Evolutionary conservation across 2,888 invertebrate genomes (phyloP).

Genomic region (Hydriomena furcata): DNA sequence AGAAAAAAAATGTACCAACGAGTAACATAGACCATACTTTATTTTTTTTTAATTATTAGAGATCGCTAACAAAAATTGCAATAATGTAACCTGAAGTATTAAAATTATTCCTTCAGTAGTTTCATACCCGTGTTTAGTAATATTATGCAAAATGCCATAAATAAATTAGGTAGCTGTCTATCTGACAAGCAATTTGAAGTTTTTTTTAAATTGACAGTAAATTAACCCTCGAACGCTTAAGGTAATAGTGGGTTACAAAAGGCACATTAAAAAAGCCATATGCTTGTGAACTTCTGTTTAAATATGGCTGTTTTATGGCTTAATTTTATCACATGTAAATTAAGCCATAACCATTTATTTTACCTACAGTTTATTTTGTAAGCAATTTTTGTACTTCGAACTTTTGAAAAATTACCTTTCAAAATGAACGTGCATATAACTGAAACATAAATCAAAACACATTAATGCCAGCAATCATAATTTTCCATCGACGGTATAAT

Average conservation of each 20-base stretch:
- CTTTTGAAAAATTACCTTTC: conserved; percentile 39
- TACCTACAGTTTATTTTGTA: conserved; percentile 30
- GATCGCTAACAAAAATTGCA: too few species aligned
- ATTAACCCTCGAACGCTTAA: conserved; percentile 13
- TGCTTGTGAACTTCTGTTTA: too few species aligned
- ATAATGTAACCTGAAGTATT: too few species aligned
- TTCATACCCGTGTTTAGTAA: too few species aligned
- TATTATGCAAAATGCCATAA: too few species aligned
- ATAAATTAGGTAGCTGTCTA: too few species aligned
- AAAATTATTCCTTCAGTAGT: too few species aligned
- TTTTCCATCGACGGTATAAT: conserved; percentile 48
- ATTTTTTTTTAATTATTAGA: too few species aligned
- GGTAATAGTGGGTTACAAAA: conserved; percentile 17
- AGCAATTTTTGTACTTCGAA: conserved; percentile 8
- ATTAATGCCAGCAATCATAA: conserved; percentile 60
- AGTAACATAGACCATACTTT: too few species aligned
- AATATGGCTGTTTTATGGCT: conserved; percentile 17
- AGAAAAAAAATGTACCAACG: too few species aligned
- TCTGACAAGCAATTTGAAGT: background rate
- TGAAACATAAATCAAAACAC: conserved; percentile 60
- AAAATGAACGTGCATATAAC: conserved; percentile 46
- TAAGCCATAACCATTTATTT: conserved; percentile 25
- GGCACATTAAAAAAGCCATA: conserved; percentile 15
- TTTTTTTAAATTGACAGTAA: background rate
- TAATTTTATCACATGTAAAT: conserved; percentile 24